These are phyloP conservation scores for Caligus rogercresseyi DNA, from an alignment of 1,140 invertebrate genomes.

Conservation along the genomic window DNA sequence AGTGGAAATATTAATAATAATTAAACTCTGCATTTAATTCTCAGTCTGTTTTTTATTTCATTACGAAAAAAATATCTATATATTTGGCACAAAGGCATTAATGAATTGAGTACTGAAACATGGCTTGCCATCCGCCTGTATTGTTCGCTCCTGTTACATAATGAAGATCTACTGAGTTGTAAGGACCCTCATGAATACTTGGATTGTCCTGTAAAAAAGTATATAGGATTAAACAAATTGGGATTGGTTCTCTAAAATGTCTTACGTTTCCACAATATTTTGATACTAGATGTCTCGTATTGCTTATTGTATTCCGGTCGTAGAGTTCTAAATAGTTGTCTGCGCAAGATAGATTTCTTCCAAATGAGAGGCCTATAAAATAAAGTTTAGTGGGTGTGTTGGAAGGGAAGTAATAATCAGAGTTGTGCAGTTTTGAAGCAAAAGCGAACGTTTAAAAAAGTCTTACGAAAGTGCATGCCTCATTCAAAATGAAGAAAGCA, in stretches of 20 bases:
- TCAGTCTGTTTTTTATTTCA: too few relatives aligned
- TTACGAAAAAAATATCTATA: too few relatives aligned
- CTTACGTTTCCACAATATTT: background rate
- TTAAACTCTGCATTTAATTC: background rate
- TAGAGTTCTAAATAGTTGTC: conserved; percentile 8
- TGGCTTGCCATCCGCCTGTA: background rate
- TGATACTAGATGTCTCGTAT: background rate
- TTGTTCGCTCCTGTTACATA: background rate
- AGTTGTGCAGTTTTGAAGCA: too few relatives aligned
- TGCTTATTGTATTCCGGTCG: background rate
- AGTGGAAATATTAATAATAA: conserved; percentile 29
- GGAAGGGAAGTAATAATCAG: too few relatives aligned
- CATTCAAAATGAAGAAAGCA: background rate
- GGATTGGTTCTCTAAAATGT: background rate
- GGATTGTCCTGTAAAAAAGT: background rate
- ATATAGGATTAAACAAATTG: background rate
- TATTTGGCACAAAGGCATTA: background rate
- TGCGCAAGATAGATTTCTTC: background rate
- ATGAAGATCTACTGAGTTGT: background rate
- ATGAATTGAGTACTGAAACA: background rate
- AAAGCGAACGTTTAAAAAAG: background rate
- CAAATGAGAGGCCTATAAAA: conserved; percentile 4
- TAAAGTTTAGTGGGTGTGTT: too few relatives aligned
- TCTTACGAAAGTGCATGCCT: background rate
- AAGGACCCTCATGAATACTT: background rate